Base-by-base conservation (phyloP, 2,113 vertebrate genomes). In the Electrona antarctica region DNA sequence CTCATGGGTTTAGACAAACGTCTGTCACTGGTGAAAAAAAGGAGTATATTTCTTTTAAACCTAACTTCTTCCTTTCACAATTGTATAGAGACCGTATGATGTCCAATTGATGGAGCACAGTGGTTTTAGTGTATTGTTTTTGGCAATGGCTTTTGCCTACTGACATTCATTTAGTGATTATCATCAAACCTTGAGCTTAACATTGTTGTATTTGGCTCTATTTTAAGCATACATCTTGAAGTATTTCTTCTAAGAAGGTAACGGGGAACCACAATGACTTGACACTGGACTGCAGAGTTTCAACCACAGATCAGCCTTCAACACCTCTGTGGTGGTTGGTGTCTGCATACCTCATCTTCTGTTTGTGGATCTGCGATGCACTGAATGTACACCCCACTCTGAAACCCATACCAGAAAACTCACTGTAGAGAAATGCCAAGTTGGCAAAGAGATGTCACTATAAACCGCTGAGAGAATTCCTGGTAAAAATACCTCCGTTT, bases 221-320 rank as follows among this genome's bases (percentile, higher is more conserved):
- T 6, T 41, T 41, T 41, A 41, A 41, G 33, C 5, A 6, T 4
- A 41, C 33, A 41, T 41, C 33, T 41, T 41, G 33, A 12, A 13
- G 59, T 8, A 15, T 56, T 56, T 21, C 8, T 56, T 56, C 15
- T n/a, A 56, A n/a, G 8, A 15, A 15, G 14, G 13, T 55, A 60
- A 15, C 76, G 29, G 49, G 28, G 15, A 47, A 60, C 67, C 58
- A 2, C 66, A 52, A 46, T 21, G 57, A 7, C 9, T 56, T 64
- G 9, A 28, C 7, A 47, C 29, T 14, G 29, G 7, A 8, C 14
- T 9, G 14, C 56, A 57, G 21, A 3, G 8, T 57, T 67, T 33
- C 14, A 21, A 48, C 46, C 54, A 49, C 45, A 15, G 5, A 8
- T 28, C 14, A 58, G 45, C 4, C 55, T 59, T 1, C 8, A 55